Evolutionary conservation across 2,113 vertebrate genomes (phyloP).

Genomic region (Sinosuthora webbiana): DNA sequence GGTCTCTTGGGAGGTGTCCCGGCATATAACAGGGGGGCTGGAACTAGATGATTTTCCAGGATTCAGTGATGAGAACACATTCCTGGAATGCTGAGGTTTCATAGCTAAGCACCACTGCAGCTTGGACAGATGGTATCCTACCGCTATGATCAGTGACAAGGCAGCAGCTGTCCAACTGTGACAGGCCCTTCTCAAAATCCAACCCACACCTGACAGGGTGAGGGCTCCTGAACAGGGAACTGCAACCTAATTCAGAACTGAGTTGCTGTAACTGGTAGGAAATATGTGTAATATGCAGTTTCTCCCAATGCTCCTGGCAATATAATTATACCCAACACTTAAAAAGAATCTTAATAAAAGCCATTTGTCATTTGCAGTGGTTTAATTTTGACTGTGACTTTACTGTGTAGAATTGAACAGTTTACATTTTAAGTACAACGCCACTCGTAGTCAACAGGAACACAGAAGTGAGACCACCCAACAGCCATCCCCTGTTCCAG

Average conservation of each 20-base stretch:
- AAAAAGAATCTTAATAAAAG: not conserved
- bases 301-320: fast-evolving
- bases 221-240: fast-evolving
- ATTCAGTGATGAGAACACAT: not conserved
- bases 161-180: not conserved
- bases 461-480: not conserved
- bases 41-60: not conserved
- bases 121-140: no score
- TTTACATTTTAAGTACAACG: not conserved
- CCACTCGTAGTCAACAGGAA: not conserved
- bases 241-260: not conserved
- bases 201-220: fast-evolving
- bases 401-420: not conserved
- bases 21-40: fast-evolving
- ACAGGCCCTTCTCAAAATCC: not conserved
- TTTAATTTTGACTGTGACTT: constrained; percentile 20
- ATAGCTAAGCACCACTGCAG: not conserved
- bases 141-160: fast-evolving
- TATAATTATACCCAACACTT: not conserved
- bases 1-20: no score
- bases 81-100: not conserved
- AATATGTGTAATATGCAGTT: fast-evolving
- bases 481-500: not conserved
- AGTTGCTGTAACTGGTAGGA: fast-evolving
- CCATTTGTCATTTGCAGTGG: not conserved